Conservation (phyloP, 2,888 invertebrate species). For the Portevinia maculata region DNA sequence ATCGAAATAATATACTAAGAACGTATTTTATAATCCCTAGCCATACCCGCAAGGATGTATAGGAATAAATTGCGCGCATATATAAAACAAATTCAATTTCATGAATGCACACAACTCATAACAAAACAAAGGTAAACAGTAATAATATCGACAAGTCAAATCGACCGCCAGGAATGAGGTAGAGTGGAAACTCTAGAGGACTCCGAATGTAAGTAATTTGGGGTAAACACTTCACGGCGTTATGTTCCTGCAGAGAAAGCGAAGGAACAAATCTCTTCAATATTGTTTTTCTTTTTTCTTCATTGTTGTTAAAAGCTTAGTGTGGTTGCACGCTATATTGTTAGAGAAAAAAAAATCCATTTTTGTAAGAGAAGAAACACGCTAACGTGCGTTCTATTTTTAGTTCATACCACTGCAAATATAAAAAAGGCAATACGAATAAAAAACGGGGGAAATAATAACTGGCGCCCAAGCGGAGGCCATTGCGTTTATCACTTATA, state of each 20-base stretch:
- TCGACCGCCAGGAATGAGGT: conserved; percentile 51
- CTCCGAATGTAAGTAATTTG: conserved; percentile 72
- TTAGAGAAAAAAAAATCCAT: conserved; percentile 33
- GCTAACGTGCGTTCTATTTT: conserved; percentile 66
- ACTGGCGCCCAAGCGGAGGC: conserved; percentile 53
- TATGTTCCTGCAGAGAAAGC: conserved; percentile 68
- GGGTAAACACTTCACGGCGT: conserved; percentile 72
- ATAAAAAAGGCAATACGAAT: neutral
- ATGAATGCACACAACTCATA: conserved; percentile 63
- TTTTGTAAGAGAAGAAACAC: conserved; percentile 55
- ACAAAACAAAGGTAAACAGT: conserved; percentile 62
- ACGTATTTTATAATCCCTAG: conserved; percentile 60
- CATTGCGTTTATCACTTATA: conserved; percentile 25
- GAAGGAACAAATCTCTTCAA: conserved; percentile 8
- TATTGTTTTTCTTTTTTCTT: conserved; percentile 42
- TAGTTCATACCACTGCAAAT: conserved; percentile 54
- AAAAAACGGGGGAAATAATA: neutral
- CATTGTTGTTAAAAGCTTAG: conserved; percentile 63
- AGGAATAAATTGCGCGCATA: conserved; percentile 44
- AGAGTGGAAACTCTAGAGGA: conserved; percentile 63
- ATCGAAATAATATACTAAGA: conserved; percentile 62
- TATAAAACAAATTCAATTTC: conserved; percentile 70
- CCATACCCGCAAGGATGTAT: conserved; percentile 17
- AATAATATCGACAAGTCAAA: conserved; percentile 73
- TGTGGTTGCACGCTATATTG: conserved; percentile 71